Conservation (phyloP, 2,797 vertebrate species). For the Mallotus villosus region DNA sequence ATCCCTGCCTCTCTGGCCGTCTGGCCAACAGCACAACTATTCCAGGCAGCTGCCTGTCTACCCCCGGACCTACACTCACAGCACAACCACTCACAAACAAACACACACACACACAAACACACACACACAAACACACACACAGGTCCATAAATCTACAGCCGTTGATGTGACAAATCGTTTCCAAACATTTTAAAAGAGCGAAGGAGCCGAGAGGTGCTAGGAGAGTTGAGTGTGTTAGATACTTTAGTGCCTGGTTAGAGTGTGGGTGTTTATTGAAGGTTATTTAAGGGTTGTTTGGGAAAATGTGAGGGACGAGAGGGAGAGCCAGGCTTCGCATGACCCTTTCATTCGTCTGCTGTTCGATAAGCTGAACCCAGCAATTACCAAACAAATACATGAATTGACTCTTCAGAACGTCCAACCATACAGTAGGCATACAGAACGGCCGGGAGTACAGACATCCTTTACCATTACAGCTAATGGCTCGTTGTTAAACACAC, state of each 20-base stretch:
- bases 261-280: neutral
- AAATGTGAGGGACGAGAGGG: neutral
- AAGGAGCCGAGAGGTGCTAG: no score
- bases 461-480: neutral
- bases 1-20: neutral
- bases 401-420: neutral
- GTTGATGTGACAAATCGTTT: no score
- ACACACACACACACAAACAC: neutral
- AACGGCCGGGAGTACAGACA: neutral
- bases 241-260: no score
- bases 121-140: neutral
- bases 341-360: neutral
- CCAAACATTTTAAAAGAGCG: no score
- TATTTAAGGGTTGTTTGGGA: neutral
- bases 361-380: constrained; percentile 4
- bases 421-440: no score
- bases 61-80: neutral
- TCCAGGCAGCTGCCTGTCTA: neutral
- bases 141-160: neutral
- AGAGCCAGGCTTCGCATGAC: neutral
- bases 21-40: neutral
- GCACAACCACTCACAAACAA: neutral
- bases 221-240: no score
- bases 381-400: constrained; percentile 5
- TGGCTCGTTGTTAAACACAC: constrained; percentile 3